A percentile compares a stretch with the other conserved stretches of the same genome.
These are phyloP conservation scores for Aldrovandia affinis DNA, from an alignment of 2,797 vertebrate species.

Conservation along the genomic window DNA sequence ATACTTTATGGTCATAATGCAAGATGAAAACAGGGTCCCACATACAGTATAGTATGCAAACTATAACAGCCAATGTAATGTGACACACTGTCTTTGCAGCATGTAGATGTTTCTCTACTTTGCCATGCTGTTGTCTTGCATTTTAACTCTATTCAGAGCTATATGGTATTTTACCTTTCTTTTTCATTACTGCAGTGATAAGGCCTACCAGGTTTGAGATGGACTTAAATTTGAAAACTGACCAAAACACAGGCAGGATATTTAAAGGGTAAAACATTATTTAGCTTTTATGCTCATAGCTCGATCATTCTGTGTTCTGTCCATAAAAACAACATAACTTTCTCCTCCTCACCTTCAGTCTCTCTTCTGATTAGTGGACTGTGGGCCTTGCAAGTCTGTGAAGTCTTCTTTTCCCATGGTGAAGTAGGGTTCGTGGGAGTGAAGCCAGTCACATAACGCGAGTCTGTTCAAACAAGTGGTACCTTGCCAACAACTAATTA, in stretches of 20 bases:
- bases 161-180: not conserved
- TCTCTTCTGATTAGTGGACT: not conserved
- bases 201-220: not conserved
- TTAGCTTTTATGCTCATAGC: not conserved
- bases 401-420: conserved; percentile 12
- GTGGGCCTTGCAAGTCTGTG: not conserved
- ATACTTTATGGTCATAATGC: not conserved
- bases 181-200: not conserved
- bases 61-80: no score
- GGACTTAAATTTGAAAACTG: not conserved
- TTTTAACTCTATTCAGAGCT: not conserved
- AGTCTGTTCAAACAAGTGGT: not conserved
- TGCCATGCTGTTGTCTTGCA: not conserved
- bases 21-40: not conserved
- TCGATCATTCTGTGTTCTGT: not conserved
- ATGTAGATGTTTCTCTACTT: not conserved
- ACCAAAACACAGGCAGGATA: not conserved
- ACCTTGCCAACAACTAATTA: conserved; percentile 7
- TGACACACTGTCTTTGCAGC: not conserved
- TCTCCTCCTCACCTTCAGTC: not conserved
- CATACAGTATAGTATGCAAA: not conserved
- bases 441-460: not conserved
- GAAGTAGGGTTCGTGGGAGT: not conserved
- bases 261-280: not conserved
- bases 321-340: not conserved